Base-by-base conservation (phyloP, 1,140 invertebrate species). In the Heliconius nattereri region DNA sequence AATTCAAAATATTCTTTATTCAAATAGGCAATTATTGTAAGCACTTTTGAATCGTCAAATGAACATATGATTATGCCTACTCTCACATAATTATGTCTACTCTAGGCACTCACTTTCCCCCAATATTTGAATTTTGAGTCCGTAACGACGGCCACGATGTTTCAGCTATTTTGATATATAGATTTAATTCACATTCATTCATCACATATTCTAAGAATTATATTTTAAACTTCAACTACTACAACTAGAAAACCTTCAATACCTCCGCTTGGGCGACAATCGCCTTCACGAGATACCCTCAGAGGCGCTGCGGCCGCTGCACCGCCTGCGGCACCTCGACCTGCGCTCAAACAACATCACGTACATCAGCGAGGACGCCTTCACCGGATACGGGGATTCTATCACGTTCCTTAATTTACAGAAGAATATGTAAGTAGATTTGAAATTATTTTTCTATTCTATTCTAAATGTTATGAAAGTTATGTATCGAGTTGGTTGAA, bases 331-430 rank as follows among this genome's bases (percentile, higher is more conserved):
- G n/a, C 97, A 98, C 86, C 95, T 99, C 78, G 98, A 99, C 90
- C 95, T 99, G 9, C 96, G 97, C 81, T 96, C 97, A 19, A 99
- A 98, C 90, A 98, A 98, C 86, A 98, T 99, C 78, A 97, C 96
- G 35, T 94, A 95, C 54, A 96, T 99, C 45, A 95, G 96, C 9
- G 98, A 98, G 81, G 97, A 98, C 85, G 97, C 97, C 3, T 98
- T 99, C 90, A 96, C 96, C n/a, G 97, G 97, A 29, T 98, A 97
- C 85, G 98, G 98, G n/a, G 97, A 98, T 90, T 98, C 97, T 2
- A 97, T 99, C 71, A 98, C 98, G 6, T 98, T 98, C 92, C 95
- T 99, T 7, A 98, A 98, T 89, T 93, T 99, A 49, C 98, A 98
- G 86, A 98, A 98, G 92, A 98, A 99, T 92, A 96, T 97, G 98